Conservation (phyloP, 2,888 invertebrate genomes). For the Dasysyrphus tricinctus region DNA sequence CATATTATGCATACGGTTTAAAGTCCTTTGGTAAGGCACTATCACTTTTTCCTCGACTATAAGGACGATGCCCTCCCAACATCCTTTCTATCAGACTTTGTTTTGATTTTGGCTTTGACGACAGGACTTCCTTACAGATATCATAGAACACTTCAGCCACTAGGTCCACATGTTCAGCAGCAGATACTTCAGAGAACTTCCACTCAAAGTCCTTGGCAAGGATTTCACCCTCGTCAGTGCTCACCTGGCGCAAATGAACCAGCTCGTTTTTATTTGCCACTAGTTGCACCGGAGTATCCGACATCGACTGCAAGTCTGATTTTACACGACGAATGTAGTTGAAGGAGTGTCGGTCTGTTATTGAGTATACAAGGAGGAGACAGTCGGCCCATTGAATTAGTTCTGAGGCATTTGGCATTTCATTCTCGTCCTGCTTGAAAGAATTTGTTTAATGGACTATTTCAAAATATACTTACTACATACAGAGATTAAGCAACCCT, state of each 20-base stretch:
- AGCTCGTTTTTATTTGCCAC: slow-evolving; percentile 96
- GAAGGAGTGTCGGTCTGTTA: slow-evolving; percentile 93
- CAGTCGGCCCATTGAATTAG: slow-evolving; percentile 96
- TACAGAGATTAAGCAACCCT: slow-evolving; percentile 32
- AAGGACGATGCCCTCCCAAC: slow-evolving; percentile 90
- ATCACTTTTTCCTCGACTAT: slow-evolving; percentile 94
- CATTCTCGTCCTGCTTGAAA: slow-evolving; percentile 86
- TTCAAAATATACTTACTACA: not conserved
- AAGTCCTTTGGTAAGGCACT: slow-evolving; percentile 93
- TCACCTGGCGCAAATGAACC: slow-evolving; percentile 95
- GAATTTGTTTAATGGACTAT: slow-evolving; percentile 67
- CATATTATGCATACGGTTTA: slow-evolving; percentile 6
- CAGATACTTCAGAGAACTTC: slow-evolving; percentile 93
- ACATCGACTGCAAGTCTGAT: slow-evolving; percentile 86
- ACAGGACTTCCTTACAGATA: slow-evolving; percentile 91
- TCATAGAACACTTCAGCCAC: slow-evolving; percentile 94
- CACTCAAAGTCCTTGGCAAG: slow-evolving; percentile 95
- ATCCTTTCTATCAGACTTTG: slow-evolving; percentile 93
- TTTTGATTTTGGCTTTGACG: slow-evolving; percentile 91
- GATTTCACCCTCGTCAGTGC: slow-evolving; percentile 94
- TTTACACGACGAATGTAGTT: slow-evolving; percentile 91
- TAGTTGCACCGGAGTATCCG: slow-evolving; percentile 90
- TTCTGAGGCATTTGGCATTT: slow-evolving; percentile 88
- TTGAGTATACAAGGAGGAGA: slow-evolving; percentile 93
- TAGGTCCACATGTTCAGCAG: slow-evolving; percentile 93